phyloP scores from a whole-genome alignment of 2,113 vertebrate species.

The Tupaia chinensis region DNA sequence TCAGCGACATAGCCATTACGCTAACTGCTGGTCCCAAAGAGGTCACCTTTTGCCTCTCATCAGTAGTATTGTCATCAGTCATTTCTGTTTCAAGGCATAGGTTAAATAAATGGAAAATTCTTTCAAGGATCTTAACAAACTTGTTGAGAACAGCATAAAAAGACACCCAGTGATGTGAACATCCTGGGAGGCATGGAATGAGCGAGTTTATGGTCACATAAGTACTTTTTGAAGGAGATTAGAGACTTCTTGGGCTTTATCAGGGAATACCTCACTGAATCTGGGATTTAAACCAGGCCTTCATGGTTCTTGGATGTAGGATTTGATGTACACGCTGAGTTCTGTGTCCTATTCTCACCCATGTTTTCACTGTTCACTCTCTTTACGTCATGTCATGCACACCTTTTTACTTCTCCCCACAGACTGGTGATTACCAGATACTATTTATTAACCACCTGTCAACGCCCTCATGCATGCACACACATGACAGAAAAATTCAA shows the following conservation, averaged over 20 bases:
- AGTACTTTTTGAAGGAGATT: background rate
- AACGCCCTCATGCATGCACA: no score
- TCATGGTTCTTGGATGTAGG: background rate
- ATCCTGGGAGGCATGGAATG: background rate
- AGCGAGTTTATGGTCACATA: background rate
- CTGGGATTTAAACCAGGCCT: background rate
- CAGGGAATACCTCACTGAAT: background rate
- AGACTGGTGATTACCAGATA: background rate
- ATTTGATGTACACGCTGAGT: constrained; percentile 8
- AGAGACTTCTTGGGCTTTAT: background rate
- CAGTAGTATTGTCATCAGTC: background rate
- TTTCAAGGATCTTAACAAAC: constrained; percentile 6
- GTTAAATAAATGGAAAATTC: constrained; percentile 35
- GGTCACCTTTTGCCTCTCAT: background rate
- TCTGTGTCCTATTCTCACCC: background rate
- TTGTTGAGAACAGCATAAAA: background rate
- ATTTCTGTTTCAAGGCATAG: constrained; percentile 53
- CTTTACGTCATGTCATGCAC: background rate
- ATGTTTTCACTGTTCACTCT: background rate
- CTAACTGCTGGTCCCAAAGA: no score
- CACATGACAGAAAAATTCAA: background rate
- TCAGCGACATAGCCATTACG: no score
- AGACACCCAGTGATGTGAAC: background rate
- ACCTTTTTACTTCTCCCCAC: background rate
- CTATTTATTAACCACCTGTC: background rate